A percentile compares a stretch with the other conserved stretches of the same genome.
Conservation (phyloP, 2,797 vertebrate genomes). For the Pangasius mekongensis region DNA sequence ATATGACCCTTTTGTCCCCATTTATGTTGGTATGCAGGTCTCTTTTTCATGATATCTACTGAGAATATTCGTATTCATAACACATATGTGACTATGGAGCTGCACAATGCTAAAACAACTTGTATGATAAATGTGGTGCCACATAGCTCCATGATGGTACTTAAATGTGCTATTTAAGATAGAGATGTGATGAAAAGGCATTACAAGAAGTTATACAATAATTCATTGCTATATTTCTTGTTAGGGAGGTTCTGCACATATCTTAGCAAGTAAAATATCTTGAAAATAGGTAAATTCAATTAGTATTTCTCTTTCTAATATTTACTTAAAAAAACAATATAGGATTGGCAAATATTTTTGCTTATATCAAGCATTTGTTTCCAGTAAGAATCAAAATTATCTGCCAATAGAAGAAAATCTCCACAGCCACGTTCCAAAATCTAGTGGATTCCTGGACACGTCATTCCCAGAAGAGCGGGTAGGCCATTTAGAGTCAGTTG, state of each 20-base stretch:
- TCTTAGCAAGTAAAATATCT: background rate
- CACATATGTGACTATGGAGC: background rate
- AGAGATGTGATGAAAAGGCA: background rate
- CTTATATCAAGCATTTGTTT: background rate
- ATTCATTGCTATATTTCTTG: background rate
- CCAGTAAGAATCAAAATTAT: background rate
- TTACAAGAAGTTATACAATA: background rate
- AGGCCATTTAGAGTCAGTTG: background rate
- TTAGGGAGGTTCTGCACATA: background rate
- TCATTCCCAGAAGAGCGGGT: background rate
- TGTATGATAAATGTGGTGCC: background rate
- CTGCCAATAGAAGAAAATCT: background rate
- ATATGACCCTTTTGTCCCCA: background rate
- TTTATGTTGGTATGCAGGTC: constrained; percentile 7
- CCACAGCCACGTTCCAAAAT: no score
- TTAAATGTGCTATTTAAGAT: background rate
- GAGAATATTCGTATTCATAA: background rate
- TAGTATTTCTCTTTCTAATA: background rate
- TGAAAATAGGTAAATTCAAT: background rate
- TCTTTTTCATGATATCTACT: background rate
- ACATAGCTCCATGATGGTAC: background rate
- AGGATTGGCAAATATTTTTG: background rate
- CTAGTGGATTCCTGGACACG: no score
- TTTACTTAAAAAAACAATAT: no score
- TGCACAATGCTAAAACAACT: background rate